Conservation (phyloP, 2,113 vertebrate species). For the Myxocyprinus asiaticus region DNA sequence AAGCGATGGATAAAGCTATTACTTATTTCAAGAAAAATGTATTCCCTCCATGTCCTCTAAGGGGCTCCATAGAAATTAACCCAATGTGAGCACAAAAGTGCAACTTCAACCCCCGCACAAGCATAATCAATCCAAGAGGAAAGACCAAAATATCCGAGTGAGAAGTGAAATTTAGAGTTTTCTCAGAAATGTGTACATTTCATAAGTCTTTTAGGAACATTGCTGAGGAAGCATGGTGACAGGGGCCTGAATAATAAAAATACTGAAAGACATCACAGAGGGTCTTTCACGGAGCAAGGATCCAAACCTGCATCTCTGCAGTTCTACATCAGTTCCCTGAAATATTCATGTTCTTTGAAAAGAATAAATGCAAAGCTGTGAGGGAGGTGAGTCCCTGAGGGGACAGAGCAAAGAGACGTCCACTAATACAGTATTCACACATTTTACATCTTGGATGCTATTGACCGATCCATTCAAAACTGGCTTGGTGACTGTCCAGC, state of each 20-base stretch:
- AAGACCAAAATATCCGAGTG: slow-evolving; percentile 45
- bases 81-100: too few species aligned
- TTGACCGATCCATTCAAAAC: not conserved
- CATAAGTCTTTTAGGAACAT: slow-evolving; percentile 53
- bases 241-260: slow-evolving; percentile 62
- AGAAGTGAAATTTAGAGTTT: slow-evolving; percentile 46
- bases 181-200: slow-evolving; percentile 37
- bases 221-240: slow-evolving; percentile 45
- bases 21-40: too few species aligned
- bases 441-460: not conserved
- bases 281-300: slow-evolving; percentile 66
- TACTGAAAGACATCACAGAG: slow-evolving; percentile 61
- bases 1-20: too few species aligned
- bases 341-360: slow-evolving; percentile 74
- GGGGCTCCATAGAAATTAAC: too few species aligned
- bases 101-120: not conserved
- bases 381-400: slow-evolving; percentile 65
- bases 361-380: slow-evolving; percentile 70
- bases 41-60: too few species aligned
- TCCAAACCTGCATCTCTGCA: slow-evolving; percentile 66
- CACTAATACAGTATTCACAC: slow-evolving; percentile 6
- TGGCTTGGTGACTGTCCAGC: not conserved
- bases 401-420: slow-evolving; percentile 21
- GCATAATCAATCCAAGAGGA: not conserved
- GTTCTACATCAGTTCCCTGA: slow-evolving; percentile 69